Base-by-base conservation (phyloP, 2,113 vertebrate species). In the Cebus imitator region DNA sequence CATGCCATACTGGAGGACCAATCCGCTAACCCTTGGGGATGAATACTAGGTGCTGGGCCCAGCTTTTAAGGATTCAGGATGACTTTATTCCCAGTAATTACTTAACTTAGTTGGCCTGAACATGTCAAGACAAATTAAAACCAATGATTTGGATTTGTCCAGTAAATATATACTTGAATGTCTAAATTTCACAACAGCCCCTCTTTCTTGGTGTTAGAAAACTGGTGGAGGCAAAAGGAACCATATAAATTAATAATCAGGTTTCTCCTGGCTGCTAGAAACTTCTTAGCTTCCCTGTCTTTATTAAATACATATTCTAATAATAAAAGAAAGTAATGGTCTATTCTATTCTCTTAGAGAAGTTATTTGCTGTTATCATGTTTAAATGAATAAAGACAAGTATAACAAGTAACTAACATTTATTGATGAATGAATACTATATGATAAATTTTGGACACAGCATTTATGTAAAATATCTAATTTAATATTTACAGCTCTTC, bases 1-100 rank as follows among this genome's bases (percentile, higher is more conserved):
- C 1, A 2, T 35, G 30, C 21, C 35, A 2, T 7, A 0, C 40
- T 45, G 32, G 32, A 27, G 25, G 40, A 21, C 10, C 3, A 32
- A 21, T 58, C 12, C 4, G 27, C 17, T 40, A 14, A 0, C 57
- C 43, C n/a, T 37, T 20, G 6, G 4, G n/a, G 30, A 20, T 79
- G 6, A 75, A 30, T 4, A 13, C 14, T 11, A 21, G n/a, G 16
- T 5, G 8, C 14, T 9, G 9, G 37, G 4, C 14, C 43, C 37
- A 10, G 23, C 32, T 68, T 13, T 81, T 45, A n/a, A 82, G 0
- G 35, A 11, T 90, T 35, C 25, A 43, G 43, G 55, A 13, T 70
- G 20, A 30, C 32, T 84, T 91, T 32, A 61, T 61, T 79, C 30
- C 25, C 16, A 32, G 23, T 61, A 68, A 75, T 85, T 57, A 61